phyloP scores from a whole-genome alignment of 2,113 vertebrate species.

The Glaucomys volans region DNA sequence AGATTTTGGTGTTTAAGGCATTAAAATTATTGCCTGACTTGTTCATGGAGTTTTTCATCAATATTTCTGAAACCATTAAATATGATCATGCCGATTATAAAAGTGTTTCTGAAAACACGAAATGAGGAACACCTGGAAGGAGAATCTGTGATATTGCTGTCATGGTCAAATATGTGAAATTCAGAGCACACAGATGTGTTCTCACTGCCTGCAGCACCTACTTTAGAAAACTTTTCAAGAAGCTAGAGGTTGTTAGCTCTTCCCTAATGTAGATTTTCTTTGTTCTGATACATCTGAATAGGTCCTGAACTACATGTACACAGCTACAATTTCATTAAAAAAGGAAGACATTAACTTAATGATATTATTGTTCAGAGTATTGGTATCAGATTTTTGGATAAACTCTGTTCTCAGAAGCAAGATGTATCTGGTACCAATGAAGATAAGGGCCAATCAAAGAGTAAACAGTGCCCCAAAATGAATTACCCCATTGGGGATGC shows the following conservation, averaged over 20 bases:
- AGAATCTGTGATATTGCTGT: constrained; percentile 98
- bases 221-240: constrained; percentile 98
- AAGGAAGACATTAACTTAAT: constrained; percentile 98
- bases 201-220: constrained; percentile 97
- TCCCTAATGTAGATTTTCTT: constrained; percentile 97
- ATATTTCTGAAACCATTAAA: constrained; percentile 97
- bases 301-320: constrained; percentile 99
- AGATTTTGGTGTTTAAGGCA: constrained; percentile 81
- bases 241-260: constrained; percentile 96
- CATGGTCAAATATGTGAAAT: constrained; percentile 97
- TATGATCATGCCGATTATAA: constrained; percentile 98
- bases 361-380: constrained; percentile 99
- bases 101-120: constrained; percentile 96
- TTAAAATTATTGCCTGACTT: constrained; percentile 86
- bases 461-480: constrained; percentile 92
- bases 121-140: constrained; percentile 97
- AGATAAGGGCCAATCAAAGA: constrained; percentile 89
- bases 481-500: constrained; percentile 90
- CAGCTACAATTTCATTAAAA: constrained; percentile 96
- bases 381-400: constrained; percentile 97
- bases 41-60: constrained; percentile 94
- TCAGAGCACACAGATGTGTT: constrained; percentile 96
- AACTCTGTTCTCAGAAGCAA: constrained; percentile 97
- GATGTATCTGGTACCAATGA: constrained; percentile 95
- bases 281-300: constrained; percentile 98